Percentiles rank a stretch among this genome's conserved stretches.
phyloP scores from a whole-genome alignment of 2,888 invertebrate genomes.

The Matsumyia berberina region DNA sequence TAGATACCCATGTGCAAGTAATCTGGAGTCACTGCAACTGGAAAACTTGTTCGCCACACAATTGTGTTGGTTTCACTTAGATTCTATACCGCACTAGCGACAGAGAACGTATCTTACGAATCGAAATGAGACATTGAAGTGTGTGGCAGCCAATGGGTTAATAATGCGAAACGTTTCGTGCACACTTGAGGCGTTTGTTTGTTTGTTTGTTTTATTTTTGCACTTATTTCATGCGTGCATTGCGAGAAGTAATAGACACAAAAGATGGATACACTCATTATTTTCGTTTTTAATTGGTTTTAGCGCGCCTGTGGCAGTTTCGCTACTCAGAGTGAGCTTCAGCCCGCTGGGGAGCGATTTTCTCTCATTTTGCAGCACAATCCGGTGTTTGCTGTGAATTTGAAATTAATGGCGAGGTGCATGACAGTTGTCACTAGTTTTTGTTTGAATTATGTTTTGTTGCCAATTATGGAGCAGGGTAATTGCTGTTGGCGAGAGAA shows the following conservation, averaged over 20 bases:
- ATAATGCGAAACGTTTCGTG: conserved; percentile 13
- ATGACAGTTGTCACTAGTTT: conserved; percentile 42
- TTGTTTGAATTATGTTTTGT: conserved; percentile 31
- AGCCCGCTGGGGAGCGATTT: conserved; percentile 12
- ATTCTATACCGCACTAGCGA: neutral
- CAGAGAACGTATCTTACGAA: neutral
- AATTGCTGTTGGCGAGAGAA: conserved; percentile 33
- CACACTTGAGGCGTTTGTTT: conserved; percentile 8
- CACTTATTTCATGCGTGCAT: conserved; percentile 1
- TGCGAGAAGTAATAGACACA: neutral
- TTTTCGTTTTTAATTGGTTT: conserved; percentile 20
- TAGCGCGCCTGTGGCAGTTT: neutral
- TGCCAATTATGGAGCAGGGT: conserved; percentile 45
- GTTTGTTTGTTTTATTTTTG: conserved; percentile 3
- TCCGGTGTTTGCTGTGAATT: conserved; percentile 1
- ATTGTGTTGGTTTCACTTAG: conserved; percentile 26
- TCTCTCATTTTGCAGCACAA: conserved; percentile 7
- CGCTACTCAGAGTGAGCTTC: neutral
- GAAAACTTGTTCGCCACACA: conserved; percentile 36
- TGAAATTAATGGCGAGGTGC: conserved; percentile 40
- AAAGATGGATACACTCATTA: neutral
- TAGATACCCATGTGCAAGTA: neutral
- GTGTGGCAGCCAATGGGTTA: conserved; percentile 27
- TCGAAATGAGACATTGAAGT: conserved; percentile 33
- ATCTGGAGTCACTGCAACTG: neutral